A percentile compares a stretch with the other conserved stretches of the same genome.
phyloP scores from a whole-genome alignment of 2,888 invertebrate species.

The Dermolepida albohirtum region DNA sequence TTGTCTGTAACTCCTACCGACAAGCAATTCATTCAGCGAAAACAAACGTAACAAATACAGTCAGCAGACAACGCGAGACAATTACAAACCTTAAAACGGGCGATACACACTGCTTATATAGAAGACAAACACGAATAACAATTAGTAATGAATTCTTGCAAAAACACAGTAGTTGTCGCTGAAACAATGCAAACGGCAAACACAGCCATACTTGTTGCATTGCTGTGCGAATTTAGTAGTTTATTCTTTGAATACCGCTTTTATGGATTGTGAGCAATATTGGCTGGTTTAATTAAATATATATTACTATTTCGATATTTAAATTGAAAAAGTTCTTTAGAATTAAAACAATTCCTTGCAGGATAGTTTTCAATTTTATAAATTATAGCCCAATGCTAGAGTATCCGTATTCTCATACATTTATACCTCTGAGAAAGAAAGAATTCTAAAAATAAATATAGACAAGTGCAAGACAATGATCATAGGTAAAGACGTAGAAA shows the following conservation, averaged over 20 bases:
- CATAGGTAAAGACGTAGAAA: too few relatives aligned
- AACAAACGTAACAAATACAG: constrained; percentile 36
- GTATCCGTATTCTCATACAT: too few relatives aligned
- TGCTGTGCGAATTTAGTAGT: constrained; percentile 11
- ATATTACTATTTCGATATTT: too few relatives aligned
- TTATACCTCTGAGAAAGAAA: too few relatives aligned
- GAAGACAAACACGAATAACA: constrained; percentile 43
- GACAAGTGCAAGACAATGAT: too few relatives aligned
- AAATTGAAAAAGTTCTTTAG: too few relatives aligned
- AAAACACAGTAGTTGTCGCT: constrained; percentile 36
- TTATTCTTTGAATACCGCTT: background rate
- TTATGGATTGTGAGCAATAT: background rate
- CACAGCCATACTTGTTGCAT: constrained; percentile 17
- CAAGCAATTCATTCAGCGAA: constrained; percentile 38
- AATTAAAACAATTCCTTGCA: too few relatives aligned
- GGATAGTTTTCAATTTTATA: too few relatives aligned
- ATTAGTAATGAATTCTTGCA: constrained; percentile 43
- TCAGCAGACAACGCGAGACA: constrained; percentile 28
- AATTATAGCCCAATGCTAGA: too few relatives aligned
- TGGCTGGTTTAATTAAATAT: too few relatives aligned
- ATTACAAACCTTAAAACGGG: constrained; percentile 36
- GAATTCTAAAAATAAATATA: too few relatives aligned
- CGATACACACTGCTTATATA: constrained; percentile 34
- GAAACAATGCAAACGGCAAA: constrained; percentile 32
- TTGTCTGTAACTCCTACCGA: constrained; percentile 28